These are phyloP conservation scores for Myotis brandtii DNA, from an alignment of 2,113 vertebrate species.

Conservation along the genomic window DNA sequence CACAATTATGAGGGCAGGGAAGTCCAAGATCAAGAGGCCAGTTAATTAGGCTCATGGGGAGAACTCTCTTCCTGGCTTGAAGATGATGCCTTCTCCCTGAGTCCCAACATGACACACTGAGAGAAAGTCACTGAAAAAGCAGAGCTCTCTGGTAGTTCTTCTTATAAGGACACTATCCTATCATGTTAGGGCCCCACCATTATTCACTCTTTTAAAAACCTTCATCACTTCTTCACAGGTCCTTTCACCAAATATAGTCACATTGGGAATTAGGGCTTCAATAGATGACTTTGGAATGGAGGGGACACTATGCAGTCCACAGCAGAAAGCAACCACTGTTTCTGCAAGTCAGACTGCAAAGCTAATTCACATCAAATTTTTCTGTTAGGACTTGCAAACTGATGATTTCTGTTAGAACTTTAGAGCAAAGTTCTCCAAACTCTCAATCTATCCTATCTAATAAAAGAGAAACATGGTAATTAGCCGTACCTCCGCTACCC, in stretches of 20 bases:
- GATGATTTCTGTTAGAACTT: neutral
- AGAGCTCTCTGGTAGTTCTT: neutral
- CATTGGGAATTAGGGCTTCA: neutral
- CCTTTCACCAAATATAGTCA: neutral
- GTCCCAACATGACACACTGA: neutral
- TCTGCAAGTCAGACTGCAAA: neutral
- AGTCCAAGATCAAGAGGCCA: neutral
- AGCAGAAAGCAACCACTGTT: neutral
- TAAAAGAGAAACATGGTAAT: too few species aligned
- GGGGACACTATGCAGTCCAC: neutral
- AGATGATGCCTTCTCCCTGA: neutral
- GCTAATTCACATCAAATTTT: neutral
- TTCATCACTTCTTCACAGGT: neutral
- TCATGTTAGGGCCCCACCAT: neutral
- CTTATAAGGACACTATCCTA: neutral
- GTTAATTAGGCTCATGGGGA: neutral
- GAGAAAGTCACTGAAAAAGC: neutral
- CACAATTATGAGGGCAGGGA: neutral
- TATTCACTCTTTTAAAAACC: neutral
- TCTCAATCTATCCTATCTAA: neutral
- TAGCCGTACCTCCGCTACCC: too few species aligned
- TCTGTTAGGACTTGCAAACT: neutral
- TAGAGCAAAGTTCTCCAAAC: neutral
- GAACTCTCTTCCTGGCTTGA: neutral
- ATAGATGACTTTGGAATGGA: neutral